Evolutionary conservation across 37 sponge, comb jelly and placozoan species (phyloP).

Genomic region (Geodia barretti): DNA sequence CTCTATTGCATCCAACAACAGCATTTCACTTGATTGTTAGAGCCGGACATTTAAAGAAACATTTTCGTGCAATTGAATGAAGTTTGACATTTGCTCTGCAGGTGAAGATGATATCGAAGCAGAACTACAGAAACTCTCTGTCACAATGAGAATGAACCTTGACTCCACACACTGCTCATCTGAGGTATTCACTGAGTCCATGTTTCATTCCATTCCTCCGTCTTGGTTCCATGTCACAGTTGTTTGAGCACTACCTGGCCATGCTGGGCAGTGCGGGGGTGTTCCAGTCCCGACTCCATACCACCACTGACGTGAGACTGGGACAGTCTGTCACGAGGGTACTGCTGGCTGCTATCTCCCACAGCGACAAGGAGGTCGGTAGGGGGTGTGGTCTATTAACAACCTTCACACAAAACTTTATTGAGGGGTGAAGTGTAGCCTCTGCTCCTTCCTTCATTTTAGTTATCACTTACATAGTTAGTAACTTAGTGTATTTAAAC

Average conservation of each 20-base stretch:
- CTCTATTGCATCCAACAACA: neutral
- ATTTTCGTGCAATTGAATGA: neutral
- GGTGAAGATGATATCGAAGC: slow-evolving; percentile 26
- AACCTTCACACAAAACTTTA: neutral
- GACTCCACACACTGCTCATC: slow-evolving; percentile 41
- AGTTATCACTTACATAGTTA: too few species aligned
- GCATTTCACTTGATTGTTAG: neutral
- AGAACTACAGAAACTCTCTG: slow-evolving; percentile 15
- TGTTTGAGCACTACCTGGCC: slow-evolving; percentile 42
- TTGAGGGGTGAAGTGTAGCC: neutral
- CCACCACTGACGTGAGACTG: neutral
- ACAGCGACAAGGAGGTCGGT: slow-evolving; percentile 52
- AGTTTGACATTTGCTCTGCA: neutral
- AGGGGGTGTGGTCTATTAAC: neutral
- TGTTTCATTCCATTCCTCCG: too few species aligned
- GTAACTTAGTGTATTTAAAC: too few species aligned
- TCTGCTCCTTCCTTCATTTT: slow-evolving; percentile 10
- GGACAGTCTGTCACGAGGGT: slow-evolving; percentile 31
- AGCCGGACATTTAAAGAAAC: neutral
- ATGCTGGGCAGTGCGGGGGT: slow-evolving; percentile 36
- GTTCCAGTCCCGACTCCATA: slow-evolving; percentile 2
- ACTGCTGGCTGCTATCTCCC: slow-evolving; percentile 51
- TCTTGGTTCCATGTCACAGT: slow-evolving; percentile 17
- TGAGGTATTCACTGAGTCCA: slow-evolving; percentile 27
- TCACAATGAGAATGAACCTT: slow-evolving; percentile 30